Percentiles rank a stretch among this genome's conserved stretches.
phyloP scores from a whole-genome alignment of 1,140 invertebrate genomes.

The Drosophila sproati region DNA sequence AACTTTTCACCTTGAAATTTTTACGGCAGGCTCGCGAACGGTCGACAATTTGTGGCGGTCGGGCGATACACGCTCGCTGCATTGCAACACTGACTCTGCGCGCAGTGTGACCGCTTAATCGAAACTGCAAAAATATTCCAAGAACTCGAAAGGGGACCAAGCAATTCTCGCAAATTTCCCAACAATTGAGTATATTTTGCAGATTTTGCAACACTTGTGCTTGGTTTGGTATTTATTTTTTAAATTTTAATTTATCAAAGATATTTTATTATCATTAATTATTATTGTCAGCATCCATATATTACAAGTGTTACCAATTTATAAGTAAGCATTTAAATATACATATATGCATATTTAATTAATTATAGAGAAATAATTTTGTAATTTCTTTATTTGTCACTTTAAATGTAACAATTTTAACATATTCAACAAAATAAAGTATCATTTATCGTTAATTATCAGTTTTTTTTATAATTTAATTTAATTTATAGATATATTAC shows the following conservation, averaged over 20 bases:
- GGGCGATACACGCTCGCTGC: slow-evolving; percentile 40
- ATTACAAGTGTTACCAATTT: too few species aligned
- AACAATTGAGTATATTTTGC: neutral
- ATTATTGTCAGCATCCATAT: too few species aligned
- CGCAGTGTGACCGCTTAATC: slow-evolving; percentile 27
- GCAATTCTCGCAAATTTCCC: neutral
- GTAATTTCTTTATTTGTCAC: too few species aligned
- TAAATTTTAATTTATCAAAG: too few species aligned
- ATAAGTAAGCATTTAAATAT: too few species aligned
- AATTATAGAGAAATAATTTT: too few species aligned
- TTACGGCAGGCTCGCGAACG: slow-evolving; percentile 59
- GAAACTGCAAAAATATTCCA: slow-evolving; percentile 14
- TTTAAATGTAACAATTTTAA: too few species aligned
- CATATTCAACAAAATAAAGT: too few species aligned
- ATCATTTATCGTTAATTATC: too few species aligned
- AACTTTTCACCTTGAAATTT: slow-evolving; percentile 76
- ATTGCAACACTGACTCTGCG: slow-evolving; percentile 36
- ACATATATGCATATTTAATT: too few species aligned
- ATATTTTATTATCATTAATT: too few species aligned
- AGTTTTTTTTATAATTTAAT: neutral
- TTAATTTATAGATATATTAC: neutral
- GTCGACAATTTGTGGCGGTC: slow-evolving; percentile 52
- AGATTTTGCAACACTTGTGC: neutral
- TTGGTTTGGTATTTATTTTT: too few species aligned
- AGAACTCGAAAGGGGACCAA: neutral